These are phyloP conservation scores for Streptopelia turtur DNA, from an alignment of 2,797 vertebrate species.

Conservation along the genomic window DNA sequence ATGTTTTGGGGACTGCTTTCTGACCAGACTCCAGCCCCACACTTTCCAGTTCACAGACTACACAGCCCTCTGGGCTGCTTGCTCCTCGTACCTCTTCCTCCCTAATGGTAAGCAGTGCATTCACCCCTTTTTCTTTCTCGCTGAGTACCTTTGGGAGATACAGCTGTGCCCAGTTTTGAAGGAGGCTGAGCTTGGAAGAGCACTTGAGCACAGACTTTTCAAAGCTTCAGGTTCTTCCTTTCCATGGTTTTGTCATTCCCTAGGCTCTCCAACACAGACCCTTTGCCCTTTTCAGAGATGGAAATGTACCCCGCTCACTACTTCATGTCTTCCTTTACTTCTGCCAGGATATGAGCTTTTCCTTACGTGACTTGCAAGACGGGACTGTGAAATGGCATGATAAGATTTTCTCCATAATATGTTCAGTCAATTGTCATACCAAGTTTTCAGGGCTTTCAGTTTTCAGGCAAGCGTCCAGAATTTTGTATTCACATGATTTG, in stretches of 20 bases:
- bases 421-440: background rate
- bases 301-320: background rate
- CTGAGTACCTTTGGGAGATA: background rate
- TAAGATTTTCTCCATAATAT: background rate
- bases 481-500: background rate
- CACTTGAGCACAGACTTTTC: background rate
- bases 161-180: background rate
- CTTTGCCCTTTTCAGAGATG: background rate
- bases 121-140: background rate
- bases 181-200: background rate
- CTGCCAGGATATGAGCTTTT: background rate
- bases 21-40: background rate
- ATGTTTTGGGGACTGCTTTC: background rate
- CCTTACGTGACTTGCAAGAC: background rate
- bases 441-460: background rate
- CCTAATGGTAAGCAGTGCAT: background rate
- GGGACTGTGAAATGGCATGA: background rate
- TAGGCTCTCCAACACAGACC: background rate
- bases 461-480: background rate
- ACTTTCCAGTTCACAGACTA: background rate
- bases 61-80: background rate
- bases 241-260: background rate
- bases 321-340: background rate
- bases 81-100: background rate
- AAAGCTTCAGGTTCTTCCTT: background rate